phyloP scores from a whole-genome alignment of 2,113 vertebrate species.

The Halichoeres trimaculatus region DNA sequence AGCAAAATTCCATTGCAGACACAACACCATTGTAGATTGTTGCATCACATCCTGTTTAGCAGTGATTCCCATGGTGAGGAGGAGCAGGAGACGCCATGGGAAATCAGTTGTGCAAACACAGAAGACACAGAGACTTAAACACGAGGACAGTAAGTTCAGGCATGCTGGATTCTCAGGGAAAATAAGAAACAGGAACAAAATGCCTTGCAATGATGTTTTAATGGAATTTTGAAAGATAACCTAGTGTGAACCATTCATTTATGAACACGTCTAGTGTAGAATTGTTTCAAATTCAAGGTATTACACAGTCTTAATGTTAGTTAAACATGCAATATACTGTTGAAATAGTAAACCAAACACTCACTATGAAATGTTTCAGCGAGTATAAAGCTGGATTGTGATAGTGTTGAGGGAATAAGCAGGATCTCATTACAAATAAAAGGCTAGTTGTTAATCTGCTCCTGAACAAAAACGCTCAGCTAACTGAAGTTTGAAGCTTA shows the following conservation, averaged over 20 bases:
- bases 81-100: constrained; percentile 27
- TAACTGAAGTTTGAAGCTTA: constrained; percentile 68
- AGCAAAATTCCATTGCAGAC: constrained; percentile 76
- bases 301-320: constrained; percentile 82
- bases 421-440: constrained; percentile 64
- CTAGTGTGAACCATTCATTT: constrained; percentile 78
- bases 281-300: constrained; percentile 70
- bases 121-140: constrained; percentile 48
- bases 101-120: constrained; percentile 26
- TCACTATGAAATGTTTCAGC: constrained; percentile 62
- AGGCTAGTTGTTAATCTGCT: constrained; percentile 57
- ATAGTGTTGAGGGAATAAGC: constrained; percentile 57
- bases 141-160: constrained; percentile 47
- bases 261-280: constrained; percentile 77
- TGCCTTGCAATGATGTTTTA: constrained; percentile 85
- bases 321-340: constrained; percentile 85
- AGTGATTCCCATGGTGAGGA: constrained; percentile 53
- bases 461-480: constrained; percentile 69
- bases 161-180: constrained; percentile 73
- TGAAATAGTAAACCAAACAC: constrained; percentile 74
- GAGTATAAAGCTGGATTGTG: constrained; percentile 64
- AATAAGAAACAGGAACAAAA: constrained; percentile 83
- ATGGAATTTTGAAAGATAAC: constrained; percentile 85
- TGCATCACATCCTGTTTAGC: constrained; percentile 71
- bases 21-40: constrained; percentile 71